These are phyloP conservation scores for Pituophis catenifer DNA, from an alignment of 2,113 vertebrate genomes.

Conservation along the genomic window DNA sequence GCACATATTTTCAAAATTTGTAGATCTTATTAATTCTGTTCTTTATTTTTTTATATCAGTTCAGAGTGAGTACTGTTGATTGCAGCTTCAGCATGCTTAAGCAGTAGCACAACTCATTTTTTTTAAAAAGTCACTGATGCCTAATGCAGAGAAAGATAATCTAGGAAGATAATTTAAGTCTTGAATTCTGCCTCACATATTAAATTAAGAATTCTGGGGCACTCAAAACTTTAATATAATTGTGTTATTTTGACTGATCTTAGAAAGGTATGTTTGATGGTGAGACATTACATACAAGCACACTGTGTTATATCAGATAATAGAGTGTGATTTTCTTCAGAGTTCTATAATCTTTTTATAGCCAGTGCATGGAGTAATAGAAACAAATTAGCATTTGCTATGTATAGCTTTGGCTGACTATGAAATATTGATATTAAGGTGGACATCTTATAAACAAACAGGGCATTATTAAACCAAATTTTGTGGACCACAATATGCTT, in stretches of 20 bases:
- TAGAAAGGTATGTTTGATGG: neutral
- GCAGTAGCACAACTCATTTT: neutral
- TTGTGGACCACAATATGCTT: neutral
- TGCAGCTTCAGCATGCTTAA: neutral
- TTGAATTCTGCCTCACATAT: neutral
- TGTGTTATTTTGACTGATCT: neutral
- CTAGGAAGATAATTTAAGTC: neutral
- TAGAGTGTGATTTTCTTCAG: neutral
- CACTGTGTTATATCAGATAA: neutral
- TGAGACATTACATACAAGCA: neutral
- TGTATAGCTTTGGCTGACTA: neutral
- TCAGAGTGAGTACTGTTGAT: neutral
- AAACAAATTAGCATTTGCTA: neutral
- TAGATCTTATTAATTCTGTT: neutral
- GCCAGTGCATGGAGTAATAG: neutral
- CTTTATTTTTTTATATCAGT: neutral
- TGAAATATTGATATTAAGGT: neutral
- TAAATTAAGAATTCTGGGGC: neutral
- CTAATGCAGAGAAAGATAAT: neutral
- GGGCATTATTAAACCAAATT: neutral
- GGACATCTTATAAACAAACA: neutral
- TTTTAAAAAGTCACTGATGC: neutral
- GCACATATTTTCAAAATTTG: neutral
- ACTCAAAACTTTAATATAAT: neutral
- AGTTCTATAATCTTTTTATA: neutral